A percentile compares a stretch with the other conserved stretches of the same genome.
Evolutionary conservation across 2,888 invertebrate species (phyloP).

Genomic region (Heliothis peltigera): DNA sequence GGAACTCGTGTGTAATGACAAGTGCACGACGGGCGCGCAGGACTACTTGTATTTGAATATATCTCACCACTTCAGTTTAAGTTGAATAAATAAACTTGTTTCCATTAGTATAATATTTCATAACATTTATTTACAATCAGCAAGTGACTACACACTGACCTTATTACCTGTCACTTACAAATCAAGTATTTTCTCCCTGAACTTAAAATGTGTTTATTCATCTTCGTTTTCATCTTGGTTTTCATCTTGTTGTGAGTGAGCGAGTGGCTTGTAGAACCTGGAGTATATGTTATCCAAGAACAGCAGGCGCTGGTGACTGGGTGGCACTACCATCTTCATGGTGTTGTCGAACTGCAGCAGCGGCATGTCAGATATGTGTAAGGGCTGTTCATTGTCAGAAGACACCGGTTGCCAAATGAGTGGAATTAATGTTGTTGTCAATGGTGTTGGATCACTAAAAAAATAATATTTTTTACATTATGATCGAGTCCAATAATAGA

Average conservation of each 20-base stretch:
- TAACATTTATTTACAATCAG: background rate
- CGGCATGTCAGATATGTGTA: slow-evolving; percentile 64
- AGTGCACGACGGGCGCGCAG: slow-evolving; percentile 11
- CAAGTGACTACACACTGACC: slow-evolving; percentile 2
- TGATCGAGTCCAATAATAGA: too few species aligned
- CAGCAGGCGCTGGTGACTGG: slow-evolving; percentile 65
- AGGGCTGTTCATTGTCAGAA: slow-evolving; percentile 42
- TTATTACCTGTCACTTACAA: slow-evolving; percentile 3
- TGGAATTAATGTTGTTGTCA: slow-evolving; percentile 75
- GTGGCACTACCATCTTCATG: slow-evolving; percentile 61
- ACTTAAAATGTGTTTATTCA: slow-evolving; percentile 12
- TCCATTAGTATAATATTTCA: slow-evolving; percentile 19
- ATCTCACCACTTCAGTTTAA: background rate
- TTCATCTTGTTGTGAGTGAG: slow-evolving; percentile 21
- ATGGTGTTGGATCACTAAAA: slow-evolving; percentile 83
- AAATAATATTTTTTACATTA: background rate
- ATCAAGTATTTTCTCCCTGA: background rate
- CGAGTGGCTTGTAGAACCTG: slow-evolving; percentile 73
- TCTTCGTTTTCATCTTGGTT: slow-evolving; percentile 46
- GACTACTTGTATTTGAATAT: slow-evolving; percentile 18
- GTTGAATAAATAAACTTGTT: slow-evolving; percentile 19
- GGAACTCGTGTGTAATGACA: slow-evolving; percentile 46
- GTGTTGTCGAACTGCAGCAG: slow-evolving; percentile 66
- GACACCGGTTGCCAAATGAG: slow-evolving; percentile 78
- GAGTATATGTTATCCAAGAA: slow-evolving; percentile 83